phyloP scores from a whole-genome alignment of 1,140 invertebrate species.

The Thaumatotibia leucotreta region DNA sequence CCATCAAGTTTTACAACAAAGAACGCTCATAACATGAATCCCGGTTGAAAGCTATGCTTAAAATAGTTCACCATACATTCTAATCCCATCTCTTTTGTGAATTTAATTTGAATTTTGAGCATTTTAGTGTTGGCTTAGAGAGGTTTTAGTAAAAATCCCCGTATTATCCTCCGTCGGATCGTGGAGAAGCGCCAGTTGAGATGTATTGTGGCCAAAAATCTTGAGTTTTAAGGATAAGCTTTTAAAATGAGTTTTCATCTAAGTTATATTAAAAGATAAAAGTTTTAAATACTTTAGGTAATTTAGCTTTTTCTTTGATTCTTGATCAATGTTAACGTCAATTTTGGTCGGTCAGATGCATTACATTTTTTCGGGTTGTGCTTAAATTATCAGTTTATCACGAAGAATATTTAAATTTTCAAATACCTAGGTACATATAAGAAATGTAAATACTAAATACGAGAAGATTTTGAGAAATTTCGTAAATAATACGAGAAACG shows the following conservation, averaged over 20 bases:
- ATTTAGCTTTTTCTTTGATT: no score
- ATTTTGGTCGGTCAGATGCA: no score
- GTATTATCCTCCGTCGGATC: slow-evolving; percentile 48
- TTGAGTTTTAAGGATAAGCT: not conserved
- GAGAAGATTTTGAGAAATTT: no score
- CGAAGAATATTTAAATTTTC: no score
- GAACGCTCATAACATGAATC: not conserved
- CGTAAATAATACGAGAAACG: no score
- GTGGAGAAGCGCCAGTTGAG: slow-evolving; percentile 28
- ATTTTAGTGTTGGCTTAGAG: slow-evolving; percentile 50
- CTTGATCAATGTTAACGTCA: no score
- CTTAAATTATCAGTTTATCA: no score
- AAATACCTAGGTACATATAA: no score
- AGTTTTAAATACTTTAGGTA: no score
- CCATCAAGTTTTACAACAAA: not conserved
- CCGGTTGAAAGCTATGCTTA: not conserved
- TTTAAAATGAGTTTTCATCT: not conserved
- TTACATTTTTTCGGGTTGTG: no score
- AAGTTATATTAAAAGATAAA: no score
- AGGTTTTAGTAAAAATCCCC: slow-evolving; percentile 55
- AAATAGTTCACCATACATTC: not conserved
- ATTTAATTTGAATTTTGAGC: slow-evolving; percentile 46
- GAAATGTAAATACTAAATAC: no score
- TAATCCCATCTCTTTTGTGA: slow-evolving; percentile 18
- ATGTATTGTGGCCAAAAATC: slow-evolving; percentile 23